Percentiles rank a stretch among this genome's conserved stretches.
phyloP scores from a whole-genome alignment of 2,113 vertebrate species.

The Phaetusa simplex region DNA sequence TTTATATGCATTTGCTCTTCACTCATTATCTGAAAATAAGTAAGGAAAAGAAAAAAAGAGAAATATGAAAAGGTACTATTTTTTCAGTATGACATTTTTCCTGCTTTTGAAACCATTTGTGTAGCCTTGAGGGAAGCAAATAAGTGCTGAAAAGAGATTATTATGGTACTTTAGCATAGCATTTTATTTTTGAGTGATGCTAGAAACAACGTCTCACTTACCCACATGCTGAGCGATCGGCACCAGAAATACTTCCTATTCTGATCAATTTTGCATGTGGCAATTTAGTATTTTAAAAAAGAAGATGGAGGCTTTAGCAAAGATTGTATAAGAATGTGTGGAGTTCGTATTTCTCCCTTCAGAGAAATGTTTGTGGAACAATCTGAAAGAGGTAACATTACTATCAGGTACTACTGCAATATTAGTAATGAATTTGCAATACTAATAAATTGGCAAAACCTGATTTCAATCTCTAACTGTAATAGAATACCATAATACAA shows the following conservation, averaged over 20 bases:
- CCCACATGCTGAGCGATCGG: neutral
- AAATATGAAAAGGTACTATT: neutral
- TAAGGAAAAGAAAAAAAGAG: neutral
- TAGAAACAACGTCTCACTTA: neutral
- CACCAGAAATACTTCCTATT: neutral
- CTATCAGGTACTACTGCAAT: no score
- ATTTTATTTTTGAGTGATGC: neutral
- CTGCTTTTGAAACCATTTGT: neutral
- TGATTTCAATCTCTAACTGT: neutral
- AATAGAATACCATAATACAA: neutral
- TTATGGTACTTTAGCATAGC: neutral
- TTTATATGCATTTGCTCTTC: neutral
- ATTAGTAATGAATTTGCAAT: neutral
- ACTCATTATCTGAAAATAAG: conserved; percentile 10
- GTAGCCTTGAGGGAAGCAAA: neutral
- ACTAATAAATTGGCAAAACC: neutral
- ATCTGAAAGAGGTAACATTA: neutral
- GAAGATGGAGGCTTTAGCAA: neutral
- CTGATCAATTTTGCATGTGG: neutral
- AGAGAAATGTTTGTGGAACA: neutral
- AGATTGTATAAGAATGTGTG: neutral
- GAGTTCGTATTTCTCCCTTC: neutral
- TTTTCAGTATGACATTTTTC: neutral
- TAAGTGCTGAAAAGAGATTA: neutral
- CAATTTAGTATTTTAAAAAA: neutral